Conservation (phyloP, 2,797 vertebrate genomes). For the Darevskia nairensis region DNA sequence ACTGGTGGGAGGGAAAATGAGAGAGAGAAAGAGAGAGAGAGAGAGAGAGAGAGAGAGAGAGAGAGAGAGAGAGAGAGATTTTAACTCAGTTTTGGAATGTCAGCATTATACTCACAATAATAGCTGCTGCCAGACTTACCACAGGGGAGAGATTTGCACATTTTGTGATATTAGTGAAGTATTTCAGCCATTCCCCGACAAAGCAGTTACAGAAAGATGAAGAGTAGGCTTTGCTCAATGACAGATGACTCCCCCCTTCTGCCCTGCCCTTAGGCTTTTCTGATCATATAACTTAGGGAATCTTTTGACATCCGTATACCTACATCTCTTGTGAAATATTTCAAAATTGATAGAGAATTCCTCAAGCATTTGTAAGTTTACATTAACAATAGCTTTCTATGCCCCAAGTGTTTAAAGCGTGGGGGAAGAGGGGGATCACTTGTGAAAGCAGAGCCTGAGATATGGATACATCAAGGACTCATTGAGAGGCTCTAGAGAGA, state of each 20-base stretch:
- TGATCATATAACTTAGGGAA: not conserved
- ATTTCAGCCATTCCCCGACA: not conserved
- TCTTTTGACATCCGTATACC: not conserved
- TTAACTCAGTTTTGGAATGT: conserved; percentile 19
- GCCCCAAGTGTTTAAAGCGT: not conserved
- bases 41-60: too few species aligned
- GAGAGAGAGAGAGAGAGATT: not conserved
- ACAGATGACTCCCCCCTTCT: conserved; percentile 7
- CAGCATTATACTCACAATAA: not conserved
- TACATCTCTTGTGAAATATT: conserved; percentile 23
- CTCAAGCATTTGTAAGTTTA: conserved; percentile 1
- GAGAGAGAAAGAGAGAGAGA: accelerated
- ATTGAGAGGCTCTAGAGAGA: not conserved
- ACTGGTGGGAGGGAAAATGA: not conserved
- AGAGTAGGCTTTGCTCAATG: conserved; percentile 23
- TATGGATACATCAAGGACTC: not conserved
- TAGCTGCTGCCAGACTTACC: conserved; percentile 6
- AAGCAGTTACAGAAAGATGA: conserved; percentile 26
- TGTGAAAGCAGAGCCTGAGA: not conserved
- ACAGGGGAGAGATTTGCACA: not conserved
- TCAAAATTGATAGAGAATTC: not conserved
- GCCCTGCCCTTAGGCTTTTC: conserved; percentile 17
- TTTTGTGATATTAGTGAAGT: conserved; percentile 43
- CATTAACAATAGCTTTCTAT: not conserved
- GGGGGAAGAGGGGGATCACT: too few species aligned